phyloP scores from a whole-genome alignment of 2,113 vertebrate species.

The Cranoglanis bouderius region DNA sequence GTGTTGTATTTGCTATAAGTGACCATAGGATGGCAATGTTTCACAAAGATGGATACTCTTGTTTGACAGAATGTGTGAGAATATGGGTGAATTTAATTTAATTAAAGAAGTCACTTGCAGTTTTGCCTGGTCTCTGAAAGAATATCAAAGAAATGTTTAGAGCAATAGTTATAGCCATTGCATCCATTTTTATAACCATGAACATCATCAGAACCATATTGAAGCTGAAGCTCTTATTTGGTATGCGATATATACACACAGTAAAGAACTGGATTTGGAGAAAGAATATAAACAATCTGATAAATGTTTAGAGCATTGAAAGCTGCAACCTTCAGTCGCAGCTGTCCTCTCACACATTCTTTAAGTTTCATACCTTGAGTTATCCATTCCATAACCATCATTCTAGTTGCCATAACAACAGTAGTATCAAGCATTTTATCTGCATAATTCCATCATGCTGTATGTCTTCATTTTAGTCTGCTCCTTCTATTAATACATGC shows the following conservation, averaged over 20 bases:
- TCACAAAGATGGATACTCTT: neutral
- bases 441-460: neutral
- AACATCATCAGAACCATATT: neutral
- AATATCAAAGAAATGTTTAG: neutral
- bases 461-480: neutral
- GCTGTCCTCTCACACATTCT: neutral
- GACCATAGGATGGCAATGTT: conserved; percentile 40
- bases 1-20: conserved; percentile 3
- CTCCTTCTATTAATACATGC: neutral
- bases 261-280: neutral
- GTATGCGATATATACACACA: neutral
- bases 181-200: neutral
- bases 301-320: neutral
- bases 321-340: neutral
- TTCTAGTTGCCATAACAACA: conserved; percentile 25
- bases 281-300: neutral
- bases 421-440: neutral
- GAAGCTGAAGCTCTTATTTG: neutral
- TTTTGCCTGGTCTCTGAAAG: neutral
- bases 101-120: neutral
- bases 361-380: too few relatives aligned
- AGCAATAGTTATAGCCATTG: neutral
- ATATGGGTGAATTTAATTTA: neutral
- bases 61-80: neutral
- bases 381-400: neutral